These are phyloP conservation scores for Betta splendens DNA, from an alignment of 2,797 vertebrate species.

Conservation along the genomic window DNA sequence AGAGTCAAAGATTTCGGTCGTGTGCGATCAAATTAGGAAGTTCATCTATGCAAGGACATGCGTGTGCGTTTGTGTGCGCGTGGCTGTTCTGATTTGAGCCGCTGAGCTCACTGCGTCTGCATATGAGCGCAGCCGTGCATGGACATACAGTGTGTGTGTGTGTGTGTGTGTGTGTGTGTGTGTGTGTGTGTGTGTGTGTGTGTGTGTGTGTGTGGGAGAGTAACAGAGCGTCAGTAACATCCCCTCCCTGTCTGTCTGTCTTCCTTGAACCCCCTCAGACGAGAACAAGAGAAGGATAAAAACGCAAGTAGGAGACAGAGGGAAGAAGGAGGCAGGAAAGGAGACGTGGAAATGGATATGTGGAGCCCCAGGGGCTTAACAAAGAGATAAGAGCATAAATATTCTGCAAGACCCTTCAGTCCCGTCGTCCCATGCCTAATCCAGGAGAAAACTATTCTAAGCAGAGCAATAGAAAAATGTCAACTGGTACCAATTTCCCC, in stretches of 20 bases:
- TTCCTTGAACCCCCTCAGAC: constrained; percentile 73
- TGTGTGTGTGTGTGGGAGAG: constrained; percentile 54
- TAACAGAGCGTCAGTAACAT: constrained; percentile 78
- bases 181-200: constrained; percentile 20
- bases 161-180: constrained; percentile 8
- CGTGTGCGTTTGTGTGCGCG: background rate
- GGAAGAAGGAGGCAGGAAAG: constrained; percentile 45
- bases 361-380: constrained; percentile 62
- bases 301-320: constrained; percentile 21
- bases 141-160: background rate
- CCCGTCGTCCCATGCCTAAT: constrained; percentile 35
- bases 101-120: constrained; percentile 5
- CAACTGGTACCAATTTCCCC: background rate
- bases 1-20: constrained; percentile 17
- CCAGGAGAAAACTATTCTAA: constrained; percentile 36
- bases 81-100: constrained; percentile 12
- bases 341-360: constrained; percentile 61
- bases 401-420: constrained; percentile 50
- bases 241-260: constrained; percentile 74
- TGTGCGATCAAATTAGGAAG: constrained; percentile 5
- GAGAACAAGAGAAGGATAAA: constrained; percentile 62
- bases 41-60: constrained; percentile 6
- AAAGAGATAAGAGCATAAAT: constrained; percentile 71
- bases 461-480: background rate
- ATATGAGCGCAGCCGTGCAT: constrained; percentile 32